Conservation (phyloP, 2,888 invertebrate genomes). For the Lathronympha strigana region DNA sequence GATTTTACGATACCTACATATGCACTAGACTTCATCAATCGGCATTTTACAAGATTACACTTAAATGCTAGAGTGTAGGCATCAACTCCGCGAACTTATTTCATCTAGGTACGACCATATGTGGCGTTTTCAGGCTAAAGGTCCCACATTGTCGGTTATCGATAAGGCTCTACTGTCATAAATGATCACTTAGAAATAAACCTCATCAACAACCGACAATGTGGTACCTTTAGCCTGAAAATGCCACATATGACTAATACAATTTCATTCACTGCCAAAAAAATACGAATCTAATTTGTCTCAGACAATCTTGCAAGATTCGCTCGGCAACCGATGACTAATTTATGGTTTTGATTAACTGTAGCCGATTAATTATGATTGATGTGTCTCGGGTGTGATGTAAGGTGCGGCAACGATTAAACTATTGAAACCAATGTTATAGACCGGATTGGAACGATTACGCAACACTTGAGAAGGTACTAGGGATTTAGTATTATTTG, state of each 20-base stretch:
- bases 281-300: slow-evolving; percentile 33
- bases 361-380: slow-evolving; percentile 42
- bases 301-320: slow-evolving; percentile 35
- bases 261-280: slow-evolving; percentile 37
- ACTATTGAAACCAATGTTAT: neutral
- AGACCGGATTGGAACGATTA: neutral
- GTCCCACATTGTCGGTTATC: too few relatives aligned
- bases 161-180: too few relatives aligned
- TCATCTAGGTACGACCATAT: too few relatives aligned
- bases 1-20: too few relatives aligned
- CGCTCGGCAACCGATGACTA: slow-evolving; percentile 52
- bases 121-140: too few relatives aligned
- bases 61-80: neutral
- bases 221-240: too few relatives aligned
- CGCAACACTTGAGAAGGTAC: neutral
- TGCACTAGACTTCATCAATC: too few relatives aligned
- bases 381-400: slow-evolving; percentile 39
- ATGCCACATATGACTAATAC: slow-evolving; percentile 37
- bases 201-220: too few relatives aligned
- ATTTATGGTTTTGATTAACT: slow-evolving; percentile 45
- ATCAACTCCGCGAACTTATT: slow-evolving; percentile 9
- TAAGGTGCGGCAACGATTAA: slow-evolving; percentile 28
- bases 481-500: too few relatives aligned
- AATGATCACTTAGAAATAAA: too few relatives aligned
- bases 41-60: too few relatives aligned